phyloP scores from a whole-genome alignment of 2,113 vertebrate genomes.

The Megalops atlanticus region DNA sequence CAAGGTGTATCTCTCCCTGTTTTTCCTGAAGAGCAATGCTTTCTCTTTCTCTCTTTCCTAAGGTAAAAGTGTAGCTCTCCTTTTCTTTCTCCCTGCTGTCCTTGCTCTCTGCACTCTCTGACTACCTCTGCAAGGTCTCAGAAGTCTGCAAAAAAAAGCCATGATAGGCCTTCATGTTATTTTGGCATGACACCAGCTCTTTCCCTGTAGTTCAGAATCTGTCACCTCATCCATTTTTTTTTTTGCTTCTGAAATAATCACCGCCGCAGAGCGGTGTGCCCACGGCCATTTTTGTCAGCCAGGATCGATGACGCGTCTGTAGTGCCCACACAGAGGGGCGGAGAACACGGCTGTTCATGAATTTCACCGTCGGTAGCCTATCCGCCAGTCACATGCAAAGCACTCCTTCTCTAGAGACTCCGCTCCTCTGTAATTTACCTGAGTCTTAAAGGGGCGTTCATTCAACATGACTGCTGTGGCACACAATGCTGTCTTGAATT shows the following conservation, averaged over 20 bases:
- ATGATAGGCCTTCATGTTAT: neutral
- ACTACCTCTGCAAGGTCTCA: neutral
- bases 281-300: neutral
- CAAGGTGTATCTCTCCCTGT: neutral
- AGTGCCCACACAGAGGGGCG: neutral
- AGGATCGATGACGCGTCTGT: neutral
- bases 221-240: slow-evolving; percentile 6
- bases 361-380: neutral
- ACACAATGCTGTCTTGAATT: neutral
- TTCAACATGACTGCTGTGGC: neutral
- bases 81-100: neutral
- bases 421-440: neutral
- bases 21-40: neutral
- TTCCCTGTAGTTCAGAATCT: slow-evolving; percentile 1
- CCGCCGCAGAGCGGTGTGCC: neutral
- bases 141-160: neutral
- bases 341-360: neutral
- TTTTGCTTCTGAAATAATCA: neutral
- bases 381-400: neutral
- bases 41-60: neutral
- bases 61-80: too few species aligned
- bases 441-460: neutral
- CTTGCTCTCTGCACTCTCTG: neutral
- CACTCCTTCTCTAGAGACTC: neutral
- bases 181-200: slow-evolving; percentile 6